These are phyloP conservation scores for Asobara japonica DNA, from an alignment of 1,140 invertebrate species.

Conservation along the genomic window DNA sequence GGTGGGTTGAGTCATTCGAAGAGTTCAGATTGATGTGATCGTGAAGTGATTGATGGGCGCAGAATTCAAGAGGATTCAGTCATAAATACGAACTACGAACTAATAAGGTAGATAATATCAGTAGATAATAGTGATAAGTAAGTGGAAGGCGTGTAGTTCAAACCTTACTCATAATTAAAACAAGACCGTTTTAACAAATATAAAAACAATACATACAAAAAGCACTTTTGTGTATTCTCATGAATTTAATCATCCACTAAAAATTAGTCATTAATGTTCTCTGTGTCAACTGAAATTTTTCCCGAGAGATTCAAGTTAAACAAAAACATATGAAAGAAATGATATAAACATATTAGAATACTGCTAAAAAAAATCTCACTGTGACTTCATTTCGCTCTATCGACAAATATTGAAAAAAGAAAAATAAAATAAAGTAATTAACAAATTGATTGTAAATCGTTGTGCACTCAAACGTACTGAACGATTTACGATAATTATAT, in stretches of 20 bases:
- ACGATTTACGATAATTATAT: neutral
- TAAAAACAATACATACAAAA: neutral
- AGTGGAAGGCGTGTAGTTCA: constrained; percentile 12
- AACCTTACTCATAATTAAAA: constrained; percentile 19
- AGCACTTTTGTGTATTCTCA: neutral
- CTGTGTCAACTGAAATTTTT: constrained; percentile 2
- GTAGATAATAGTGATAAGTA: constrained; percentile 26
- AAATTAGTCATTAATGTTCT: constrained; percentile 19
- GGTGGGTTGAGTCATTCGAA: neutral
- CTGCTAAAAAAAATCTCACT: constrained; percentile 20
- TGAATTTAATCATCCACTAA: constrained; percentile 31
- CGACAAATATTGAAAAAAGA: neutral
- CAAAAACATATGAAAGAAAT: constrained; percentile 9
- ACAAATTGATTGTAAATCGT: neutral
- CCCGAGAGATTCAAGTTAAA: neutral
- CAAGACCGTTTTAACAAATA: constrained; percentile 10
- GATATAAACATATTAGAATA: constrained; percentile 24
- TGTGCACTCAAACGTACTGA: neutral
- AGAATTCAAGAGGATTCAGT: constrained; percentile 2
- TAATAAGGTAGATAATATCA: constrained; percentile 34
- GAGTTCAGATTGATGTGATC: neutral
- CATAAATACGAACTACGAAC: constrained; percentile 27
- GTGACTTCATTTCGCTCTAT: constrained; percentile 22
- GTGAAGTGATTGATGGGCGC: constrained; percentile 3
- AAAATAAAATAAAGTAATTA: neutral